Evolutionary conservation across 2,797 vertebrate genomes (phyloP), one percentile per base, ranked within the genome.

Genomic region (Neosalanx taihuensis): DNA sequence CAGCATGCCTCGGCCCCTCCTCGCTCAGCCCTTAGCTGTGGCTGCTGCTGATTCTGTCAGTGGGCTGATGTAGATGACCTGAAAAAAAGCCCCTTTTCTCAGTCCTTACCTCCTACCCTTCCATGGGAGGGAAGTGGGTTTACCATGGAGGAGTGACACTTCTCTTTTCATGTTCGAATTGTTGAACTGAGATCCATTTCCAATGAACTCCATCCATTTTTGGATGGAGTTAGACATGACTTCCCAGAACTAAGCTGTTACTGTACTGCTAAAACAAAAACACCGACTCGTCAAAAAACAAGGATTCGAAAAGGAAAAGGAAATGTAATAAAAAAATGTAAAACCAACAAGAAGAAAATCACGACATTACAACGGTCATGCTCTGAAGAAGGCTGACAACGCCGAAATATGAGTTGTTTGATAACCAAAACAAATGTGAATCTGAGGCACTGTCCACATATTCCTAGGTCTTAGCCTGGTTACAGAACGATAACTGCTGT

Each of bases 61-160:
- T 18, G 58, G 56, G 61, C 60, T 70, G 72, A 75, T 17, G 62
- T 63, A 70, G 76, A 70, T 67, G 46, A 77, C 67, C 63, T 31
- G 18, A 9, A 57, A 17, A 68, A 37, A 12, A 33, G 41, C 3
- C 41, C 18, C 23, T 63, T 31, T 41, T 6, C 17, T 9, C 12
- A 46, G 46, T 49, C 15, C 10, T 30, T 10, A n/a, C 64, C 64
- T 46, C 61, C 23, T 6, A 41, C 35, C 51, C 20, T 51, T 23
- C 64, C 23, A 46, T 30, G 26, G 65, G 15, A 26, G 13, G 23
- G 58, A 26, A 7, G 18, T 17, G 53, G 15, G 6, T 23, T 41
- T 13, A 2, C 64, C 12, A 1, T 15, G 35, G n/a, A 12, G n/a
- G 18, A 65, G 59, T 30, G 29, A 57, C 1, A 20, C 12, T 56